These are phyloP conservation scores for Pterocles burchelli DNA, from an alignment of 2,113 vertebrate species.

Conservation along the genomic window DNA sequence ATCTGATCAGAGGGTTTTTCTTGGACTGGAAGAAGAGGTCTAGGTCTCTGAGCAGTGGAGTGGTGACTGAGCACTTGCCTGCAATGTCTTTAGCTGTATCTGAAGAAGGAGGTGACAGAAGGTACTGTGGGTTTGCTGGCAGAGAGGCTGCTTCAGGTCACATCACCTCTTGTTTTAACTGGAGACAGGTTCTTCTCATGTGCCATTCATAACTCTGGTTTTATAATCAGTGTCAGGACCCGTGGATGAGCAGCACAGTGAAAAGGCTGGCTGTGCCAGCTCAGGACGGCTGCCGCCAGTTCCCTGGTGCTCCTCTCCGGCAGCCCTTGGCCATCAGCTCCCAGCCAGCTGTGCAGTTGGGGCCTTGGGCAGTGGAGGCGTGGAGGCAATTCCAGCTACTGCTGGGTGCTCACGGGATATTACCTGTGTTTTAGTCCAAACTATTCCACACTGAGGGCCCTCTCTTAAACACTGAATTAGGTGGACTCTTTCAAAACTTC, in stretches of 20 bases:
- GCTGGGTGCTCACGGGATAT: not conserved
- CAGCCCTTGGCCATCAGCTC: not conserved
- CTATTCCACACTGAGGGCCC: not conserved
- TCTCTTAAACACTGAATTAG: constrained; percentile 26
- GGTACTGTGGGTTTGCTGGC: not conserved
- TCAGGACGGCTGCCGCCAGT: accelerated
- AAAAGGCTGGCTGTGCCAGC: not conserved
- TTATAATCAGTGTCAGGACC: not conserved
- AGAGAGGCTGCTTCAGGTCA: not conserved
- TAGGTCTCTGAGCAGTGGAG: not conserved
- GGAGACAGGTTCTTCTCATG: not conserved
- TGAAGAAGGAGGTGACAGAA: not conserved
- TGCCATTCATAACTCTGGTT: not conserved
- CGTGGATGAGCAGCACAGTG: not conserved
- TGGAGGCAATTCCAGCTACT: not conserved
- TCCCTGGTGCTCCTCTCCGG: not conserved
- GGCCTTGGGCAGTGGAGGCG: accelerated
- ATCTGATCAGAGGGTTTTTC: not conserved
- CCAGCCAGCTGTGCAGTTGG: not conserved
- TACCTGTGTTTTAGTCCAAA: not conserved
- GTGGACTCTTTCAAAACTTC: constrained; percentile 26
- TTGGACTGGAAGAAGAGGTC: not conserved
- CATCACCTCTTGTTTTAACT: not conserved
- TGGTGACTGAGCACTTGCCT: not conserved
- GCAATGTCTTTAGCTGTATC: not conserved